A percentile compares a stretch with the other conserved stretches of the same genome.
These are phyloP conservation scores for Psilopogon haemacephalus DNA, from an alignment of 2,113 vertebrate species.

Conservation along the genomic window DNA sequence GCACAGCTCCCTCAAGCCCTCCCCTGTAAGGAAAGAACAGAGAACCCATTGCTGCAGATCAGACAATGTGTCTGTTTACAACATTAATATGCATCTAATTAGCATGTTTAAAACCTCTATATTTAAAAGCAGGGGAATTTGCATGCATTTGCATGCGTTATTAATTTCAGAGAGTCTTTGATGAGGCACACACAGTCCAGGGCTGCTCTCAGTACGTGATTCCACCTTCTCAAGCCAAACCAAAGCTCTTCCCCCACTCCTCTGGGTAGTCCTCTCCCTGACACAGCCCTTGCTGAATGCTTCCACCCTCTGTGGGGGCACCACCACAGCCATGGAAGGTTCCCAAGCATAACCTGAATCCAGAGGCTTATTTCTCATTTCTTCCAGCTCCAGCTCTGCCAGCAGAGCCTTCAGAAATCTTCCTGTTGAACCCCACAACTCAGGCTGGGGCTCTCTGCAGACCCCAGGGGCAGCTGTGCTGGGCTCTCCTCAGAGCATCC, in stretches of 20 bases:
- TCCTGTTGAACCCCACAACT: neutral
- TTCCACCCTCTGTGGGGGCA: neutral
- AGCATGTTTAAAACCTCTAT: constrained; percentile 45
- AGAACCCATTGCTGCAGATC: neutral
- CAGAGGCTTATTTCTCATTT: neutral
- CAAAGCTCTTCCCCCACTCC: neutral
- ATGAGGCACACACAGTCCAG: neutral
- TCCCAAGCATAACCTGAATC: neutral
- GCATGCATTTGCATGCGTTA: constrained; percentile 53
- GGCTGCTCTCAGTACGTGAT: neutral
- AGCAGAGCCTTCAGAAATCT: neutral
- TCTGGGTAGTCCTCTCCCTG: neutral
- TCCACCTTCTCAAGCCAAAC: neutral
- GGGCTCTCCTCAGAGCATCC: neutral
- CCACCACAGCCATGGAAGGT: accelerated
- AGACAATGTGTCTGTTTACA: constrained; percentile 33
- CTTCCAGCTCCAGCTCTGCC: neutral
- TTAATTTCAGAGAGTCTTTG: constrained; percentile 24
- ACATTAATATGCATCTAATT: constrained; percentile 61
- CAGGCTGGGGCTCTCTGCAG: neutral
- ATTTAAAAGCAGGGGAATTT: constrained; percentile 37
- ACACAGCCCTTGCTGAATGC: neutral
- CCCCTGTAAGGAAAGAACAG: neutral
- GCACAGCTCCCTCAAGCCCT: neutral
- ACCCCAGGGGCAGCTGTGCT: neutral